These are phyloP conservation scores for Arctia plantaginis DNA, from an alignment of 2,888 invertebrate species.

Conservation along the genomic window DNA sequence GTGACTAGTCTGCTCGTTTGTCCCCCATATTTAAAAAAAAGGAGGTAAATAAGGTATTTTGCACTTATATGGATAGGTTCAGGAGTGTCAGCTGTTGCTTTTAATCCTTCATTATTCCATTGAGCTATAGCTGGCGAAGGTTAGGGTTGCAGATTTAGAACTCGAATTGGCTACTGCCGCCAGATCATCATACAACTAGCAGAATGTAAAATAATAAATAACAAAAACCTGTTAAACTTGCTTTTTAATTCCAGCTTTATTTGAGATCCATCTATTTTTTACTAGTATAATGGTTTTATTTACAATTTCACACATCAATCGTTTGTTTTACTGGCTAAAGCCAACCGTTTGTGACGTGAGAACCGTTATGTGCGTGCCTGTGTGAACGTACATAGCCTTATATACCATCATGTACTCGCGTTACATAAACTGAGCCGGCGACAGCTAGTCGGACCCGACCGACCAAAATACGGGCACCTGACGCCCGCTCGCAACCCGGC, in stretches of 20 bases:
- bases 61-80: too few species aligned
- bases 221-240: background rate
- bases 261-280: background rate
- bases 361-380: conserved; percentile 25
- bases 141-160: too few species aligned
- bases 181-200: too few species aligned
- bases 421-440: conserved; percentile 80
- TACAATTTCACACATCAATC: conserved; percentile 34
- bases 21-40: too few species aligned
- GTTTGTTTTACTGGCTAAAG: conserved; percentile 37
- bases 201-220: background rate
- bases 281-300: conserved; percentile 1
- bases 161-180: too few species aligned
- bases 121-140: too few species aligned
- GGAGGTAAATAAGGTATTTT: too few species aligned
- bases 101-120: too few species aligned
- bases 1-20: too few species aligned
- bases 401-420: conserved; percentile 60
- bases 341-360: conserved; percentile 50
- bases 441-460: conserved; percentile 76
- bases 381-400: conserved; percentile 26
- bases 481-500: conserved; percentile 72
- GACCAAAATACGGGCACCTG: conserved; percentile 85
- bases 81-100: too few species aligned
- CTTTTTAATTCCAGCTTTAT: background rate